Evolutionary conservation across 2,113 vertebrate species (phyloP).

Genomic region (Mohoua ochrocephala): DNA sequence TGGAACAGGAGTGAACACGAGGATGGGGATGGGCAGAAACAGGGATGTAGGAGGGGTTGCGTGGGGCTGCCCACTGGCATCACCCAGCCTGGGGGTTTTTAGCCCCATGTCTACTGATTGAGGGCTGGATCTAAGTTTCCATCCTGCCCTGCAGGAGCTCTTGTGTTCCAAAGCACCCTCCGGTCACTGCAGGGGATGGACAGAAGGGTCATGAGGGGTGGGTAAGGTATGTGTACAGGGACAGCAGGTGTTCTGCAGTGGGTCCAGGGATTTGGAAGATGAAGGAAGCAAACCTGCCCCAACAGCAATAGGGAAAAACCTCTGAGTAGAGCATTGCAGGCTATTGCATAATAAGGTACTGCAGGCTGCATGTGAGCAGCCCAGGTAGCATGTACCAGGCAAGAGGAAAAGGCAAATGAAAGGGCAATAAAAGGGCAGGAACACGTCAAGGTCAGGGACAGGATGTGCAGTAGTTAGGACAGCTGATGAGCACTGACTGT

Average conservation of each 20-base stretch:
- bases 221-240: fast-evolving
- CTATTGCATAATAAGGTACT: no score
- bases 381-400: fast-evolving
- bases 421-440: background rate
- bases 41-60: background rate
- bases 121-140: background rate
- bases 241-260: background rate
- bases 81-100: background rate
- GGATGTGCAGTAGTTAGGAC: no score
- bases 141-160: background rate
- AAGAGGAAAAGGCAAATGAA: background rate
- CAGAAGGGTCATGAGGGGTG: background rate
- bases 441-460: fast-evolving
- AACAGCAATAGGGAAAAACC: background rate
- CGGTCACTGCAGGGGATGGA: no score
- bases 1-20: background rate
- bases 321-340: fast-evolving
- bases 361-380: background rate
- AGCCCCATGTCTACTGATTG: background rate
- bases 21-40: background rate
- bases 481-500: fast-evolving
- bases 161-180: background rate
- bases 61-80: background rate
- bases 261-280: background rate
- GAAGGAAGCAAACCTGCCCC: background rate